Percentiles rank a stretch among this genome's conserved stretches.
Conservation (phyloP, 2,888 invertebrate species). For the Tipula unca region DNA sequence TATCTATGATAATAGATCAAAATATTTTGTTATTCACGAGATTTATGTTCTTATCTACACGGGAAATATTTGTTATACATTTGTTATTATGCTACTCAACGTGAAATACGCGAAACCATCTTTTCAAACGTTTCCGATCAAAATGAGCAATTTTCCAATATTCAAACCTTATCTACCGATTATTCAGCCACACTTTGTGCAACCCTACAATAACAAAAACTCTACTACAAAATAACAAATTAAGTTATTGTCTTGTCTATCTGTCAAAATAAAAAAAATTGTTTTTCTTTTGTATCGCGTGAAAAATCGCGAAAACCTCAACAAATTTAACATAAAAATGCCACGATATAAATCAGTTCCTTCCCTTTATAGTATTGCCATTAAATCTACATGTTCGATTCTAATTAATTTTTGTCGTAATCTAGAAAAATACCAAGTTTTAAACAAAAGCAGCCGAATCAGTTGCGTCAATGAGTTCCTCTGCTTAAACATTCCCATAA, state of each 20-base stretch:
- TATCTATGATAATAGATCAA: too few species aligned
- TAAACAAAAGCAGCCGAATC: neutral
- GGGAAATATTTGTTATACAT: too few species aligned
- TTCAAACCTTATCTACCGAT: neutral
- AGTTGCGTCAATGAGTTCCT: neutral
- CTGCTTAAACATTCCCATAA: neutral
- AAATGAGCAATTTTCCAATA: neutral
- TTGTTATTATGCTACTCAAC: too few species aligned
- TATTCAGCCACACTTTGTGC: neutral
- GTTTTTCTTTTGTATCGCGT: neutral
- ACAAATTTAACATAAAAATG: constrained; percentile 22
- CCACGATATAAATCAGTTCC: constrained; percentile 24
- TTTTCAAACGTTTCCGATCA: too few species aligned
- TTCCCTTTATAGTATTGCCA: constrained; percentile 22
- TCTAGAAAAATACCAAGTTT: neutral
- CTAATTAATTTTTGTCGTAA: neutral
- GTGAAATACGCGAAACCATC: too few species aligned
- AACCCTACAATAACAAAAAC: neutral
- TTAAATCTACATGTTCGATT: neutral
- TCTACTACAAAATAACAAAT: neutral
- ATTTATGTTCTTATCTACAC: too few species aligned
- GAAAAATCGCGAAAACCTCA: neutral
- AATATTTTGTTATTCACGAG: too few species aligned
- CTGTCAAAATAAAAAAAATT: neutral
- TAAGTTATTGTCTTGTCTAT: too few species aligned